A percentile compares a stretch with the other conserved stretches of the same genome.
phyloP scores from a whole-genome alignment of 2,113 vertebrate genomes.

The Mixornis gularis region DNA sequence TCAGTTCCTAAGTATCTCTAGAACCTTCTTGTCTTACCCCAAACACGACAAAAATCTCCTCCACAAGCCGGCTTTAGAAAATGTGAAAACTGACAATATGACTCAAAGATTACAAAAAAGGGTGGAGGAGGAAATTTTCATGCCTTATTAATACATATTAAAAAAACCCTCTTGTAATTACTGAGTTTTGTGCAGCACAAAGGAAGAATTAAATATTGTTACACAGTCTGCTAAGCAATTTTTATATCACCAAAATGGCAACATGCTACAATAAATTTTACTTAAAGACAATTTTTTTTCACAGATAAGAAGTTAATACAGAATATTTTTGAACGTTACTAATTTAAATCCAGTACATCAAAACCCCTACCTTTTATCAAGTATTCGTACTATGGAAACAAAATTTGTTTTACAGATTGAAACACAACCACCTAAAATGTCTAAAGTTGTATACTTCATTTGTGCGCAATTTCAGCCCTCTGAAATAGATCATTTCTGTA shows the following conservation, averaged over 20 bases:
- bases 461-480: not conserved
- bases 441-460: not conserved
- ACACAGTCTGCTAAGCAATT: not conserved
- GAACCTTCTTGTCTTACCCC: not conserved
- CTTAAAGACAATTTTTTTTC: not conserved
- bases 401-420: not conserved
- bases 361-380: not conserved
- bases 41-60: not conserved
- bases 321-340: not conserved
- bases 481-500: not conserved
- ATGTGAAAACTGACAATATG: not conserved
- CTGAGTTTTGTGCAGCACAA: not conserved
- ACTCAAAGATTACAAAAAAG: not conserved
- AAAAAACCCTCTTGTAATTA: not conserved
- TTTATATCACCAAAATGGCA: not conserved
- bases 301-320: not conserved
- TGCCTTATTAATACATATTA: not conserved
- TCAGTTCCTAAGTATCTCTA: not conserved
- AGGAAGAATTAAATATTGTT: not conserved
- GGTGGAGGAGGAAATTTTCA: not conserved
- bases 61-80: not conserved
- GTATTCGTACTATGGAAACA: not conserved
- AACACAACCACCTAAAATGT: not conserved
- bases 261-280: not conserved
- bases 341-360: not conserved